Evolutionary conservation across 2,888 invertebrate genomes (phyloP).

Genomic region (Melieria crassipennis): DNA sequence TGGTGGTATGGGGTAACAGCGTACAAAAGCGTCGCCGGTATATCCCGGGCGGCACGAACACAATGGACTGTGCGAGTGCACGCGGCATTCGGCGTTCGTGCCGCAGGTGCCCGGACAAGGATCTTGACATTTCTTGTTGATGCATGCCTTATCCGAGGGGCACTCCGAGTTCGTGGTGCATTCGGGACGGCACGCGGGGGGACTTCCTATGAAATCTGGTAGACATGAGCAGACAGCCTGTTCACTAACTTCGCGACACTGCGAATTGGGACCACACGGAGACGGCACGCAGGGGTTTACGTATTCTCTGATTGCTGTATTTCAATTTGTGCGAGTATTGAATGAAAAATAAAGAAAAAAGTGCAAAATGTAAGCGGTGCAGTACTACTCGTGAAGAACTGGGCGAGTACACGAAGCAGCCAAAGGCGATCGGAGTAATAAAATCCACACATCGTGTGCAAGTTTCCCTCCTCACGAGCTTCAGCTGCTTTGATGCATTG

Average conservation of each 20-base stretch:
- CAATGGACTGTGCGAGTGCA: constrained; percentile 70
- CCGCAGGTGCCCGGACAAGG: constrained; percentile 74
- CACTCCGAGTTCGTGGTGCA: constrained; percentile 73
- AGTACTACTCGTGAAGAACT: constrained; percentile 42
- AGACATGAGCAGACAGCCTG: constrained; percentile 74
- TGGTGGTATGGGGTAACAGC: constrained; percentile 68
- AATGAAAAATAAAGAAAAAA: constrained; percentile 30
- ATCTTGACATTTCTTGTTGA: constrained; percentile 71
- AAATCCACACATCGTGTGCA: too few species aligned
- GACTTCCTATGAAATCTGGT: constrained; percentile 71
- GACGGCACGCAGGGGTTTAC: constrained; percentile 78
- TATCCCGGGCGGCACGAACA: constrained; percentile 73
- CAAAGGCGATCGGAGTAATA: too few species aligned
- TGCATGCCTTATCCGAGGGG: constrained; percentile 69
- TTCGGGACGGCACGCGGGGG: constrained; percentile 76
- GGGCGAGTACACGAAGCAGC: too few species aligned
- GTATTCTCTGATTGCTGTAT: constrained; percentile 50
- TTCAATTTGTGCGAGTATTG: constrained; percentile 22
- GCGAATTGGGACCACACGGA: constrained; percentile 80
- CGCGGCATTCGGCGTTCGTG: constrained; percentile 70
- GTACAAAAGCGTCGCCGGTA: constrained; percentile 77
- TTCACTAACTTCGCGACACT: constrained; percentile 72
- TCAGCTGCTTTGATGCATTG: too few species aligned
- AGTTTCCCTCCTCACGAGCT: too few species aligned
- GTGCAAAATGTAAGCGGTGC: constrained; percentile 40